Base-by-base conservation (phyloP, 30 jellyfish, hydroid and myxozoan genomes). In the Cassiopea andromeda region DNA sequence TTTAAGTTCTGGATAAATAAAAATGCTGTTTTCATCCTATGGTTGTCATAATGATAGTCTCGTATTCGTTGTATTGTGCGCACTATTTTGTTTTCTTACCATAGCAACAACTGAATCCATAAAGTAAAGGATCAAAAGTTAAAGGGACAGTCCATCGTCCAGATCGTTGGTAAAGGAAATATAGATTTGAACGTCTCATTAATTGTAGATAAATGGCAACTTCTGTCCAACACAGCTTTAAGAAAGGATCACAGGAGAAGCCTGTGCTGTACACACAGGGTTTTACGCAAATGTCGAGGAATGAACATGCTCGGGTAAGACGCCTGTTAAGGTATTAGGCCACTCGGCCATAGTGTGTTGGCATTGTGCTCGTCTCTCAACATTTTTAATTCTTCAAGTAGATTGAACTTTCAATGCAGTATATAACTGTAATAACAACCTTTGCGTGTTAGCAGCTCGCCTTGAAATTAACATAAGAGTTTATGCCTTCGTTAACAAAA, bases 231-330 rank as follows among this genome's bases (percentile, higher is more conserved):
- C 85, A 77, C 10, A 43, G 77, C 54, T 50, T 78, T 69, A 87
- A 87, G 86, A 78, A 78, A 61, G 59, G 82, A 47, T 44, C 85
- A 61, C 85, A 83, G 64, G 85, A 77, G n/a, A 87, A 78, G 73
- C 89, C 94, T 57, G 60, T 70, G 74, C 85, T 94, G 14, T 78
- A 47, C 72, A 96, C 98, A 47, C 90, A 89, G 1, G 98, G 98
- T 6, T 94, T 94, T 69, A 89, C 98, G 46, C 74, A 75, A 17
- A 89, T 83, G 91, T 91, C 98, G 17, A 82, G 97, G 87, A 94
- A 90, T 93, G 91, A 94, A 61, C 89, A 94, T 75, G 98, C 96
- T 4, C 75, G 61, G 85, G 98, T 94, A 66, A 67, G 97, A 68
- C 44, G 5, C 19, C 43, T 4, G 7, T 70, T n/a, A 54, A 54